Base-by-base conservation (phyloP, 2,888 invertebrate genomes). In the Scaptomyza cyrtandrae region DNA sequence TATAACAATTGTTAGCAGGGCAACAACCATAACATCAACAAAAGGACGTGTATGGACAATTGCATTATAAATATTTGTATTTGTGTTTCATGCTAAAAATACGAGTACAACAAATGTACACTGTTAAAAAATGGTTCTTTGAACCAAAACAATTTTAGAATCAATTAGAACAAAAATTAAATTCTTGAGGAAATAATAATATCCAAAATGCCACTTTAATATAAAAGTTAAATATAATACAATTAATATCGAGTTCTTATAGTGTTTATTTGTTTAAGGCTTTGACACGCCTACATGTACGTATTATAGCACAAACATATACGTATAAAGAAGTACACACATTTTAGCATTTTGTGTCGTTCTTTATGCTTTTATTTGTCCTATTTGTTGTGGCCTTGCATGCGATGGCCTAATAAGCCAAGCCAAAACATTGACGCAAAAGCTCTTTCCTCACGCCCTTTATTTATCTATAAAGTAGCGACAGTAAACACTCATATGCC, bases 401-500 rank as follows among this genome's bases (percentile, higher is more conserved):
- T 83, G 80, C 84, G 71, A 73, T 74, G 50, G 73, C 87, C 88
- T 83, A 88, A 85, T 86, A 88, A 86, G 86, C 89, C 72, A 86
- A 73, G 63, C 79, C 54, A 63, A 66, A 46, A 56, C 64, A 59
- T 56, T 62, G 68, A 52, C 74, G 58, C 46, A 61, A 33, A 50
- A 45, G 45, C 14, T 31, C 24, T 24, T 19, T 9, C 33, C 6
- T 3, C 24, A 6, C 27, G 24, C 7, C 13, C 14, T 4, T 6
- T 13, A 6, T 13, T 13, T 44, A 13, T 29, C 39, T 10, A 6
- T 7, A 11, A 29, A 35, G 16, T 39, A 6, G 62, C 54, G 71
- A 78, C 71, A 86, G 77, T 88, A 84, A 86, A 75, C 85, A 88
- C 85, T 85, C 87, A 89, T 86, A 73, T 78, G 89, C 54, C 84